Evolutionary conservation across 2,888 invertebrate species (phyloP), one percentile per base, ranked within the genome.

Genomic region (Drosophila trichaetosa): DNA sequence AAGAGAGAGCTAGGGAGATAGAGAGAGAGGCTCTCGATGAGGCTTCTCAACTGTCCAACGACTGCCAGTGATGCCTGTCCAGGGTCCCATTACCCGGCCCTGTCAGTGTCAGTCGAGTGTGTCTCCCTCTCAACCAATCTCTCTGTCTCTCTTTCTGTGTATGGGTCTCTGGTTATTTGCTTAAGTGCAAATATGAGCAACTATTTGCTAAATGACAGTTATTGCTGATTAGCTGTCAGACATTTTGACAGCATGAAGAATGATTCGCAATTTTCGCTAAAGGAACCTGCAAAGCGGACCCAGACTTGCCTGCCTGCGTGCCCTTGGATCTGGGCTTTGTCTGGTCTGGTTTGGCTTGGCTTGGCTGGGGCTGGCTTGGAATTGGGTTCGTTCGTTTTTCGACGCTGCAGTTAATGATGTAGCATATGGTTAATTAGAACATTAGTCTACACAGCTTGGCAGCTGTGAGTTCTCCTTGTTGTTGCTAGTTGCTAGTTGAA

Each of bases 171-270:
- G 80, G 85, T 80, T 90, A 89, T 89, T 89, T 86, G 89, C 88
- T 89, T 90, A 89, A 90, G 90, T 90, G 90, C 90, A 88, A 87
- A 88, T 89, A 87, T 87, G 87, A 87, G 89, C 89, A 89, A 87
- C 88, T 89, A 89, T 90, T 90, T 90, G 87, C 90, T 89, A 89
- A 89, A 89, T 88, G 89, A 89, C 90, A 87, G 84, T 89, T 89
- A 86, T 88, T 86, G 90, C 90, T 89, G 89, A 89, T 90, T 90
- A 90, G 90, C 90, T 90, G 89, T 89, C 89, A 87, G 89, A 78
- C 89, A 81, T 87, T 87, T 89, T 87, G 87, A 87, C 87, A 87
- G 87, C 87, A 81, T 87, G 87, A 87, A 76, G 87, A 87, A 87
- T 87, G 85, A 84, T 84, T 87, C 83, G 80, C 82, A 79, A 84